These are phyloP conservation scores for Psettodes erumei DNA, from an alignment of 2,113 vertebrate genomes.

Conservation along the genomic window DNA sequence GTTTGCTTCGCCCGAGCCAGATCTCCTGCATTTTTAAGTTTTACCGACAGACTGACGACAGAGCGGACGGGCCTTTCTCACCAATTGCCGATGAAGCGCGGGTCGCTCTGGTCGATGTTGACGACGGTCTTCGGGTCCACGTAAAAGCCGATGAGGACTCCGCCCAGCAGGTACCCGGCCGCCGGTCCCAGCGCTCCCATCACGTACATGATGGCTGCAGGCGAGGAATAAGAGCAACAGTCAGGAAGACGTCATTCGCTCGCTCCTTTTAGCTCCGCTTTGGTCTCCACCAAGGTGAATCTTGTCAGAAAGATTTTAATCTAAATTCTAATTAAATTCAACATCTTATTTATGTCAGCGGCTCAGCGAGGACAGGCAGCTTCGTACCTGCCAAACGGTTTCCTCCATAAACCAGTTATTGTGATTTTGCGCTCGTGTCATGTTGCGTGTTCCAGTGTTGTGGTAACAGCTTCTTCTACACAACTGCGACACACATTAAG, in stretches of 20 bases:
- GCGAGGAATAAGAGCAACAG: background rate
- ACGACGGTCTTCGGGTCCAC: conserved; percentile 92
- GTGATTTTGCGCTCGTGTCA: background rate
- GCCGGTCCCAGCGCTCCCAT: conserved; percentile 98
- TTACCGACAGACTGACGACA: background rate
- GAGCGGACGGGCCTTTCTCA: conserved; percentile 75
- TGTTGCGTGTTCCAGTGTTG: background rate
- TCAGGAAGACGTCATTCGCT: too few species aligned
- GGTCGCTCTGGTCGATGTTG: conserved; percentile 94
- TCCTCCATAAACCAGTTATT: background rate
- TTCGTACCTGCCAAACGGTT: background rate
- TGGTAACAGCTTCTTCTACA: background rate
- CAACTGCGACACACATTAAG: background rate
- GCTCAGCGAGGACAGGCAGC: background rate
- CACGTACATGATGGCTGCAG: conserved; percentile 96
- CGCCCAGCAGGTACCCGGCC: conserved; percentile 95
- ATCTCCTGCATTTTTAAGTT: too few species aligned
- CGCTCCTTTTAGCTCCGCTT: too few species aligned
- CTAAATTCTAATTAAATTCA: background rate
- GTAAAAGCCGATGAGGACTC: conserved; percentile 97
- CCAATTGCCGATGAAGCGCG: conserved; percentile 99
- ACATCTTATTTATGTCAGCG: background rate
- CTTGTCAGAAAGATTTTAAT: too few species aligned
- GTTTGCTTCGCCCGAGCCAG: too few species aligned
- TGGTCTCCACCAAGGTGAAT: too few species aligned